A percentile compares a stretch with the other conserved stretches of the same genome.
These are phyloP conservation scores for Plemyria rubiginata DNA, from an alignment of 2,888 invertebrate genomes.

Conservation along the genomic window DNA sequence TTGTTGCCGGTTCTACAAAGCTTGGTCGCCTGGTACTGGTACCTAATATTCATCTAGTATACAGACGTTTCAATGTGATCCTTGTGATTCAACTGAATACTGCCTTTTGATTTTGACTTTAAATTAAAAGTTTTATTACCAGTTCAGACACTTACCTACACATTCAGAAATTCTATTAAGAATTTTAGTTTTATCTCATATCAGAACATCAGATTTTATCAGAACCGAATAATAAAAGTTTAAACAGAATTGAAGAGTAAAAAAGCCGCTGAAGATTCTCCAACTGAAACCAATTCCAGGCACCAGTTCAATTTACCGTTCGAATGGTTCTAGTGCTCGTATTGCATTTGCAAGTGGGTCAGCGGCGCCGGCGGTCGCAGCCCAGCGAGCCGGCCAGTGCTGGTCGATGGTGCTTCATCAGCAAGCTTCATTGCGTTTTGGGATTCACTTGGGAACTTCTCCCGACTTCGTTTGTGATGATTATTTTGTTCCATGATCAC, in stretches of 20 bases:
- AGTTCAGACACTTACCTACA: too few relatives aligned
- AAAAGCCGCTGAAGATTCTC: neutral
- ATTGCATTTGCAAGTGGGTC: constrained; percentile 25
- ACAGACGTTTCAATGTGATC: too few relatives aligned
- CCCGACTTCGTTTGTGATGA: neutral
- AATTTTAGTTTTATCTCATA: too few relatives aligned
- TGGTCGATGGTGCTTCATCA: neutral
- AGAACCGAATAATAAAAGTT: neutral
- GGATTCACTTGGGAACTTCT: neutral
- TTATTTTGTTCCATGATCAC: neutral
- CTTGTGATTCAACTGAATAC: too few relatives aligned
- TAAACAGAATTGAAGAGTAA: neutral
- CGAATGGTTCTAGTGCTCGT: constrained; percentile 12
- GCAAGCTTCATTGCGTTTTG: neutral
- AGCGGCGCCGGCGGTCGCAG: constrained; percentile 8
- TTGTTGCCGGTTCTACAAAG: too few relatives aligned
- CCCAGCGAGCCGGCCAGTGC: constrained; percentile 9
- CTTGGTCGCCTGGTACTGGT: too few relatives aligned
- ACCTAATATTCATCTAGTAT: too few relatives aligned
- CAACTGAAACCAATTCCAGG: constrained; percentile 1
- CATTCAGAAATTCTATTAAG: too few relatives aligned
- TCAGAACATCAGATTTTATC: too few relatives aligned
- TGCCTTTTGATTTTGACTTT: too few relatives aligned
- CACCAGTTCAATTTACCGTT: constrained; percentile 17
- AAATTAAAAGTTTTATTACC: too few relatives aligned